Evolutionary conservation across 2,797 vertebrate genomes (phyloP).

Genomic region (Phataginus tetradactyla): DNA sequence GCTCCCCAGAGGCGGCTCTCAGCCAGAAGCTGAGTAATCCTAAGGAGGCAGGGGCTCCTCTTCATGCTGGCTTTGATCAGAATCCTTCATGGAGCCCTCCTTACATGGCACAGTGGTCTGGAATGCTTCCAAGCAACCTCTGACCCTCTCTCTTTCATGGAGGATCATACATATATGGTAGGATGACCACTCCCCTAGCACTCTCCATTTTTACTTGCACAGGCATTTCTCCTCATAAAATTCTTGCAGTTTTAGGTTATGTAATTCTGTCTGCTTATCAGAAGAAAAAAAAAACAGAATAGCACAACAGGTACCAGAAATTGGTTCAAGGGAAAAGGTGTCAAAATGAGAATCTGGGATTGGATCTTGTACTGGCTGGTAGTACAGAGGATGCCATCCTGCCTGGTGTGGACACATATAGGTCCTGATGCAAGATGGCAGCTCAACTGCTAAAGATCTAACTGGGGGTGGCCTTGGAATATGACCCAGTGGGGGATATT

Average conservation of each 20-base stretch:
- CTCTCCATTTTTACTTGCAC: background rate
- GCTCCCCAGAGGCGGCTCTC: background rate
- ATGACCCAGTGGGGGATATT: no score
- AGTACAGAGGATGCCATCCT: background rate
- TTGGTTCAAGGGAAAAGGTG: background rate
- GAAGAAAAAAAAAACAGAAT: background rate
- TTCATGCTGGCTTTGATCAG: background rate
- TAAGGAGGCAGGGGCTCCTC: background rate
- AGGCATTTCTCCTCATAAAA: background rate
- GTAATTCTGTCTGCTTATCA: background rate
- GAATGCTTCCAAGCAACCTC: background rate
- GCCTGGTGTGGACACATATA: background rate
- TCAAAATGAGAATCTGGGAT: background rate
- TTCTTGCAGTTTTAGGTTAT: background rate
- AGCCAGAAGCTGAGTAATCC: background rate
- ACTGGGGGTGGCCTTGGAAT: background rate
- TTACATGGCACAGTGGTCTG: background rate
- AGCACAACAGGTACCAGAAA: background rate
- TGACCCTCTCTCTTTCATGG: background rate
- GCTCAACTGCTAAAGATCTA: background rate
- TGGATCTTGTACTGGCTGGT: background rate
- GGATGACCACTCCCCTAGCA: background rate
- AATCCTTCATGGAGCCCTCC: background rate
- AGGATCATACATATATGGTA: no score
- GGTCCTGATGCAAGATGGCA: background rate